Evolutionary conservation across 2,888 invertebrate genomes (phyloP).

Genomic region (Chymomyza caudatula): DNA sequence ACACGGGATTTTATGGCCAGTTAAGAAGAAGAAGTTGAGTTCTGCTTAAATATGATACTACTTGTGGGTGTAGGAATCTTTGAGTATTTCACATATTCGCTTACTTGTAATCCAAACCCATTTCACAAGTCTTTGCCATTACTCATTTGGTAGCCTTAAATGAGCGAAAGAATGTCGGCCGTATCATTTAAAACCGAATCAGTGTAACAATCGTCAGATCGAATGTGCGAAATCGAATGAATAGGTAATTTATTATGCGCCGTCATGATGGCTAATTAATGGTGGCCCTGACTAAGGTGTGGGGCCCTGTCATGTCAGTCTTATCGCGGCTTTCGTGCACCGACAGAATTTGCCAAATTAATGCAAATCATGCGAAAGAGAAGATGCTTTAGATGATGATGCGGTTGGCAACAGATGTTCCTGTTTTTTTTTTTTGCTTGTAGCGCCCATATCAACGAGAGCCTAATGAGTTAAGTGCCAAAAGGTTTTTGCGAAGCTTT

Average conservation of each 20-base stretch:
- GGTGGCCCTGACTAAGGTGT: slow-evolving; percentile 44
- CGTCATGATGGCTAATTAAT: slow-evolving; percentile 69
- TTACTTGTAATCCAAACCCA: background rate
- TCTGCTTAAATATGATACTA: background rate
- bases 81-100: no score
- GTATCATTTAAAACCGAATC: background rate
- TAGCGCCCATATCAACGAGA: slow-evolving; percentile 6
- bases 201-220: background rate
- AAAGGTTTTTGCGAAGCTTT: background rate
- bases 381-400: background rate
- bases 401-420: slow-evolving; percentile 4
- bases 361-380: slow-evolving; percentile 19
- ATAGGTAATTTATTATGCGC: slow-evolving; percentile 71
- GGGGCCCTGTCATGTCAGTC: slow-evolving; percentile 50
- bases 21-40: no score
- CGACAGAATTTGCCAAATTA: slow-evolving; percentile 21
- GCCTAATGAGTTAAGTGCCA: slow-evolving; percentile 25
- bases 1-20: no score
- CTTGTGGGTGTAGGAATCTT: background rate
- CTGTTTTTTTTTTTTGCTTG: background rate
- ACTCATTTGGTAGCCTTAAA: no score
- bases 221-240: slow-evolving; percentile 56
- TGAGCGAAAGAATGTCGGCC: background rate
- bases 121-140: background rate
- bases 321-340: slow-evolving; percentile 54